Evolutionary conservation across 1,140 invertebrate species (phyloP).

Genomic region (Druon quercuslanigerum): DNA sequence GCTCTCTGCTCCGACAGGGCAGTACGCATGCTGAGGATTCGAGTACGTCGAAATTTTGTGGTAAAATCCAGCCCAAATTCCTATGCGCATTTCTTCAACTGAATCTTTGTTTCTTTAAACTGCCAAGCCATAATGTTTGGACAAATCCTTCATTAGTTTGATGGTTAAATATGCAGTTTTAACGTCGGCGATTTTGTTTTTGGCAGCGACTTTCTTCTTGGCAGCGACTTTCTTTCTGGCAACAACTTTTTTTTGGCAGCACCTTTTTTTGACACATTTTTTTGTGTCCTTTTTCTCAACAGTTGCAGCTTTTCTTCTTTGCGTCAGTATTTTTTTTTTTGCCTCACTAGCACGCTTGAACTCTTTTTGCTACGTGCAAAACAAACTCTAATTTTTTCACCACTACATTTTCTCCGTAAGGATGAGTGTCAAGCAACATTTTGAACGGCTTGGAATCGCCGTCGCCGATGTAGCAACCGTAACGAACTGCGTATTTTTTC

Average conservation of each 20-base stretch:
- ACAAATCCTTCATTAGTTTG: conserved; percentile 45
- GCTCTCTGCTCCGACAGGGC: conserved; percentile 40
- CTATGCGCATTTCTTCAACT: conserved; percentile 49
- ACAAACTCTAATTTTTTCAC: too few relatives aligned
- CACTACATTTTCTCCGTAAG: too few relatives aligned
- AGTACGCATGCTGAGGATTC: conserved; percentile 48
- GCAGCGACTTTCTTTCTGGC: too few relatives aligned
- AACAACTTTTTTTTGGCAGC: too few relatives aligned
- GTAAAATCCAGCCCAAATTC: conserved; percentile 52
- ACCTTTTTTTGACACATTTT: too few relatives aligned
- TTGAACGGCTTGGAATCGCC: conserved; percentile 39
- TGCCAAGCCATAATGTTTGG: conserved; percentile 47
- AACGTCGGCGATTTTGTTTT: conserved; percentile 34
- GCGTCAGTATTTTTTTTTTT: conserved; percentile 28
- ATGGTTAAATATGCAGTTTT: conserved; percentile 39
- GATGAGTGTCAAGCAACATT: conserved; percentile 37
- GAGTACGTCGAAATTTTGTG: conserved; percentile 53
- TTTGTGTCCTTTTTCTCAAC: conserved; percentile 17
- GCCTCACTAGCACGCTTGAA: conserved; percentile 38
- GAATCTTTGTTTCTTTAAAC: conserved; percentile 48
- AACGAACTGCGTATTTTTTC: conserved; percentile 33
- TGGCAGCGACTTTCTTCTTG: conserved; percentile 33
- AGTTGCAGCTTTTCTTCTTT: conserved; percentile 12
- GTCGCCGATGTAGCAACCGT: conserved; percentile 49
- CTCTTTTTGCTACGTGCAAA: conserved; percentile 43